phyloP scores from a whole-genome alignment of 2,888 invertebrate species.

The Eudasyphora cyanicolor region DNA sequence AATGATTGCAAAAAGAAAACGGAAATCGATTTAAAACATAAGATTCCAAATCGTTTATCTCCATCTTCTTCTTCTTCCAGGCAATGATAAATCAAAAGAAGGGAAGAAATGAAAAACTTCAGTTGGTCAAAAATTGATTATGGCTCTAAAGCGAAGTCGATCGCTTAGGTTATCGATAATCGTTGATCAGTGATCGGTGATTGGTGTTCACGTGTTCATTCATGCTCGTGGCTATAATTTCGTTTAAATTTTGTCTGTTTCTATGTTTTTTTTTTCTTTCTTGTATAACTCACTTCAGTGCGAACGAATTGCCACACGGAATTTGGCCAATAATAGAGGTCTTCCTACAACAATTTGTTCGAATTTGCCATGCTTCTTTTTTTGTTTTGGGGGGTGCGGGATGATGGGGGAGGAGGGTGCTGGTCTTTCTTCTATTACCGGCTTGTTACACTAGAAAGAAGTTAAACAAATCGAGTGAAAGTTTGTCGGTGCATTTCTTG shows the following conservation, averaged over 20 bases:
- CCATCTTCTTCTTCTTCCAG: neutral
- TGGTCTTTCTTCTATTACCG: too few species aligned
- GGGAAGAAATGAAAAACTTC: neutral
- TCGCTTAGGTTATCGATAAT: too few species aligned
- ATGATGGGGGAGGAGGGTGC: neutral
- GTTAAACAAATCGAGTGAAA: conserved; percentile 61
- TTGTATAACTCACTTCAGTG: too few species aligned
- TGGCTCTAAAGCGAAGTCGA: neutral
- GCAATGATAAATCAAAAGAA: neutral
- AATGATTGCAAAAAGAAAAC: conserved; percentile 1
- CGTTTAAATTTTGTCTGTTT: conserved; percentile 10
- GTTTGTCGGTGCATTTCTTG: conserved; percentile 52
- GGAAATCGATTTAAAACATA: neutral
- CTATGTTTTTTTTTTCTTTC: too few species aligned
- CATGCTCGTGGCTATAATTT: neutral
- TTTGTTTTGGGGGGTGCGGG: neutral
- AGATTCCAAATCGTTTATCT: neutral
- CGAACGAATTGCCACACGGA: too few species aligned
- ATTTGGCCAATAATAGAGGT: conserved; percentile 25
- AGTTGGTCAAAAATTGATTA: neutral
- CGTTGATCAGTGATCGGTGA: too few species aligned
- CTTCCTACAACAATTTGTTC: conserved; percentile 56
- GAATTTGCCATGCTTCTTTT: conserved; percentile 39
- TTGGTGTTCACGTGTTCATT: neutral
- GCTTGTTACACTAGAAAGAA: conserved; percentile 40